Percentiles rank a stretch among this genome's conserved stretches.
Conservation (phyloP, 2,888 invertebrate species). For the Lordiphosa andalusiaca region DNA sequence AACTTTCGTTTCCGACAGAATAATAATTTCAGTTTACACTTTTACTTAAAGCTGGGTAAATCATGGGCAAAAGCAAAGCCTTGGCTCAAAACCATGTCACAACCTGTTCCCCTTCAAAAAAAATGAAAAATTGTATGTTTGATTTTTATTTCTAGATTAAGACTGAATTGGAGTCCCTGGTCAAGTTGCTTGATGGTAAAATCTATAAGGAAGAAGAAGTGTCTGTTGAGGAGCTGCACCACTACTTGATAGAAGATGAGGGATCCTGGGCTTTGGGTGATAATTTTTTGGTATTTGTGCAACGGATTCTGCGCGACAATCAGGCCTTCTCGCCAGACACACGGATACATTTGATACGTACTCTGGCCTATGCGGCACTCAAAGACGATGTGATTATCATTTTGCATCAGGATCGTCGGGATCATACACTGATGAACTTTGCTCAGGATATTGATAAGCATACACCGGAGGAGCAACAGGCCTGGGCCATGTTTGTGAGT, state of each 20-base stretch:
- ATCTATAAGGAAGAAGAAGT: conserved; percentile 87
- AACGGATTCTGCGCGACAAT: conserved; percentile 84
- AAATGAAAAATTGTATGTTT: no score
- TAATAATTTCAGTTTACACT: no score
- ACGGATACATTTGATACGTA: conserved; percentile 85
- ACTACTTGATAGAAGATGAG: conserved; percentile 93
- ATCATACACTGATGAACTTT: conserved; percentile 93
- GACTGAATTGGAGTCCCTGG: conserved; percentile 87
- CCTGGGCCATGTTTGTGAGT: conserved; percentile 89
- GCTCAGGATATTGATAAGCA: conserved; percentile 89
- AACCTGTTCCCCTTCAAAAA: no score
- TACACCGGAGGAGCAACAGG: conserved; percentile 88
- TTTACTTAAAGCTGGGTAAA: no score
- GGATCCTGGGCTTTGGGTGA: conserved; percentile 96
- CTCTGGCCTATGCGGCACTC: conserved; percentile 88
- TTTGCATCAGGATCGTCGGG: conserved; percentile 93
- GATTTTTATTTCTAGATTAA: conserved; percentile 81
- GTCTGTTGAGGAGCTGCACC: conserved; percentile 90
- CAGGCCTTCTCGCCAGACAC: conserved; percentile 82
- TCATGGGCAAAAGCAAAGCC: no score
- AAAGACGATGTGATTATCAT: conserved; percentile 94
- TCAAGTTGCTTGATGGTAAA: conserved; percentile 85
- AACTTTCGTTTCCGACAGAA: no score
- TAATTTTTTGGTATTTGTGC: conserved; percentile 89
- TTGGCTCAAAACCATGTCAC: no score